These are phyloP conservation scores for Hydrotaea cyrtoneurina DNA, from an alignment of 2,888 invertebrate genomes.

Conservation along the genomic window DNA sequence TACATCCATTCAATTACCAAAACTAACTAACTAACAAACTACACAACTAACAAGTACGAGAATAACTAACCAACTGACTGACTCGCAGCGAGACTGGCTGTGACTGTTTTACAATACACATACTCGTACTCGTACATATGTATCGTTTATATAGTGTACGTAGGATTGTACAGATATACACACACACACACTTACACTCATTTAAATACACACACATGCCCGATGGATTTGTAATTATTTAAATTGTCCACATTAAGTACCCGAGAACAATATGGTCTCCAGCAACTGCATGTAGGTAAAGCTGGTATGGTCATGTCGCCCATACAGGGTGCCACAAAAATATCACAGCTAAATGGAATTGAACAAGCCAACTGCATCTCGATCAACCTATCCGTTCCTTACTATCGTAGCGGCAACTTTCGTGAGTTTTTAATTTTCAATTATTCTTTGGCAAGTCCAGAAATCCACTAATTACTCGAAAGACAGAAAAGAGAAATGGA, in stretches of 20 bases:
- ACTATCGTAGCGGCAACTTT: no score
- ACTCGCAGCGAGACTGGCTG: not conserved
- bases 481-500: no score
- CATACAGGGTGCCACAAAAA: no score
- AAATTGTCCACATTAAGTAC: conserved; percentile 50
- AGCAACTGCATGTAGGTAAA: not conserved
- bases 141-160: not conserved
- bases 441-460: no score
- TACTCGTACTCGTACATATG: no score
- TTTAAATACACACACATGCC: not conserved
- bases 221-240: conserved; percentile 48
- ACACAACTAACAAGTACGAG: not conserved
- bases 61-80: conserved; percentile 5
- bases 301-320: not conserved
- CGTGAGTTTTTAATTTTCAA: no score
- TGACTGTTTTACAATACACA: not conserved
- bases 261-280: conserved; percentile 30
- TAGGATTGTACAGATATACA: not conserved
- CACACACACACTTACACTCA: not conserved
- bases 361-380: no score
- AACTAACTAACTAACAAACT: not conserved
- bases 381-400: no score
- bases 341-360: no score
- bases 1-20: not conserved
- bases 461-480: no score